These are phyloP conservation scores for Myiagra hebetior DNA, from an alignment of 2,113 vertebrate species.

Conservation along the genomic window DNA sequence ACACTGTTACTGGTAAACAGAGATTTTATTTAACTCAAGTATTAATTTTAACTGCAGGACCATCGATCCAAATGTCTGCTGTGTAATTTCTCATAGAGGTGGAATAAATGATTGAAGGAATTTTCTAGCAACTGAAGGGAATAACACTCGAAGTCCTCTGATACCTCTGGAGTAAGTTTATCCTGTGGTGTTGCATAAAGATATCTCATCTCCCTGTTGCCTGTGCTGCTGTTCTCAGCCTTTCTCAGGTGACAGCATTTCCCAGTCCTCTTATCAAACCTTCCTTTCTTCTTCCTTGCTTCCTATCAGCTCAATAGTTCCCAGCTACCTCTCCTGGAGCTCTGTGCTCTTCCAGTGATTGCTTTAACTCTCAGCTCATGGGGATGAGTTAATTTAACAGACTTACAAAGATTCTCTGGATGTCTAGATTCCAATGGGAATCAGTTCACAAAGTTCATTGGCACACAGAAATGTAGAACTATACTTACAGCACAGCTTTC, in stretches of 20 bases:
- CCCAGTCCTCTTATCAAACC: not conserved
- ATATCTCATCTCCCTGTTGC: not conserved
- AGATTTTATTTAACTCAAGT: not conserved
- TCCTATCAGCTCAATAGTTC: not conserved
- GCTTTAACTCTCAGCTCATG: not conserved
- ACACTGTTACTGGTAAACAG: not conserved
- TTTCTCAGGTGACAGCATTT: not conserved
- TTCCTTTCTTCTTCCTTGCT: not conserved
- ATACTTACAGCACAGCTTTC: constrained; percentile 91
- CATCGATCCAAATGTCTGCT: not conserved
- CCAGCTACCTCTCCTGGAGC: not conserved
- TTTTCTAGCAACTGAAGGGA: not conserved
- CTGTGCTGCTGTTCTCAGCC: not conserved
- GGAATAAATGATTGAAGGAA: not conserved
- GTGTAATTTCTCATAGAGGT: not conserved
- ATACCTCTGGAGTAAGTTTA: not conserved
- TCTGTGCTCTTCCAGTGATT: not conserved
- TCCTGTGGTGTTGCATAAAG: not conserved
- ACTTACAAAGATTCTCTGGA: not conserved
- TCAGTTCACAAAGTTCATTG: not conserved
- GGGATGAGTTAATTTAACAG: not conserved
- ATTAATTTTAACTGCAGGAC: not conserved
- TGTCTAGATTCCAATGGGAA: not conserved
- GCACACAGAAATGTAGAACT: not conserved
- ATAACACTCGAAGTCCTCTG: not conserved